Evolutionary conservation across 2,113 vertebrate genomes (phyloP).

Genomic region (Tachysurus vachellii): DNA sequence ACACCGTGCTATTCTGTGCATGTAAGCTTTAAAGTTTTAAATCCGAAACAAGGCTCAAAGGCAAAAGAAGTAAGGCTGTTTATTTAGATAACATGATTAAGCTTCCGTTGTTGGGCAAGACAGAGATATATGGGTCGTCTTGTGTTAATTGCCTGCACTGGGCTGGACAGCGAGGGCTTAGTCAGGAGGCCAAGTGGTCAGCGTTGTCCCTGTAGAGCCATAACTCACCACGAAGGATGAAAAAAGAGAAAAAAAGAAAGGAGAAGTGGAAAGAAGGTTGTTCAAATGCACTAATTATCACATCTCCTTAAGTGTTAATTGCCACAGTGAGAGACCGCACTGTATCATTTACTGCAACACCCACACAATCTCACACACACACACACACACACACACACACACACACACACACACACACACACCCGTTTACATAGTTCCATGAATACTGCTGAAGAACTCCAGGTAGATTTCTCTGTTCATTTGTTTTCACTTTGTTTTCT

Average conservation of each 20-base stretch:
- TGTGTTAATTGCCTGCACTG: conserved; percentile 36
- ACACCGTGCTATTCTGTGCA: not conserved
- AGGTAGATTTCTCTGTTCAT: not conserved
- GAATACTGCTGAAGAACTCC: not conserved
- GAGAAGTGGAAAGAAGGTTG: conserved; percentile 36
- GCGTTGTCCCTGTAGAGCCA: conserved; percentile 13
- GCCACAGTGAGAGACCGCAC: conserved; percentile 34
- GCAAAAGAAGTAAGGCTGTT: not conserved
- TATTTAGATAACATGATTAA: conserved; percentile 28
- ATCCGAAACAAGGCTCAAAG: not conserved
- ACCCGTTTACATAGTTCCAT: not conserved
- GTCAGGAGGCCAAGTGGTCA: conserved; percentile 35
- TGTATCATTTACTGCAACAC: conserved; percentile 23
- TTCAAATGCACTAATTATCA: conserved; percentile 54
- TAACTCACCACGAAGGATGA: conserved; percentile 42
- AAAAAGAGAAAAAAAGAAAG: not conserved
- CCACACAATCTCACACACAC: conserved; percentile 33
- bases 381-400: conserved; percentile 9
- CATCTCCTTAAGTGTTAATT: conserved; percentile 50
- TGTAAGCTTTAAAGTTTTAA: not conserved
- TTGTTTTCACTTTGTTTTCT: not conserved
- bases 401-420: conserved; percentile 16
- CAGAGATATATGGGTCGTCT: conserved; percentile 26
- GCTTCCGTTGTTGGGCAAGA: not conserved
- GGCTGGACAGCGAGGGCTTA: not conserved